Conservation (phyloP, 2,888 invertebrate genomes). For the Pristionchus exspectatus region DNA sequence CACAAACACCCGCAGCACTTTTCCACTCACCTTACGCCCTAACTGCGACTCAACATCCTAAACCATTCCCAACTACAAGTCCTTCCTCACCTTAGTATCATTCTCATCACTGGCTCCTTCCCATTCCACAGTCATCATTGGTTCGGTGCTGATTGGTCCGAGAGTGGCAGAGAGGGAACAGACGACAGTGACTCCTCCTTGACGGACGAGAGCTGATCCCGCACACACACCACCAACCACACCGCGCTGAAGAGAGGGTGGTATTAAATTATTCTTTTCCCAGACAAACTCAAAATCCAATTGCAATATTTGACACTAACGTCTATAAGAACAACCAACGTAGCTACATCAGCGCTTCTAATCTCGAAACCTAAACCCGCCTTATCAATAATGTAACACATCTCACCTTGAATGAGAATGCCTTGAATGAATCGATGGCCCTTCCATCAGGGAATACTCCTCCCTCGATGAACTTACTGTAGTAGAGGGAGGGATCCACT, state of each 20-base stretch:
- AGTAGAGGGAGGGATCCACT: slow-evolving; percentile 56
- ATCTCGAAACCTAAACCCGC: background rate
- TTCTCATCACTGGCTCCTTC: slow-evolving; percentile 24
- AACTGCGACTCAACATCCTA: too few relatives aligned
- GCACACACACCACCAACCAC: slow-evolving; percentile 46
- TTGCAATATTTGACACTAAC: too few relatives aligned
- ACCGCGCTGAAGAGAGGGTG: background rate
- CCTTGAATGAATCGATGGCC: slow-evolving; percentile 46
- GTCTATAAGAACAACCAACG: too few relatives aligned
- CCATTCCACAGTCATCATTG: background rate
- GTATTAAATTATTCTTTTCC: too few relatives aligned
- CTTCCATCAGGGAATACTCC: slow-evolving; percentile 55
- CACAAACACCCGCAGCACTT: background rate
- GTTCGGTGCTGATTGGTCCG: slow-evolving; percentile 30
- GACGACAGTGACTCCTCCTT: slow-evolving; percentile 54
- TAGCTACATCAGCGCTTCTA: too few relatives aligned
- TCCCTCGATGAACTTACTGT: slow-evolving; percentile 51
- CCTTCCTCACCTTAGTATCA: slow-evolving; percentile 7
- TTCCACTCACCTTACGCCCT: too few relatives aligned
- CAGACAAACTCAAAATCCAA: too few relatives aligned
- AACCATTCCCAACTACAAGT: background rate
- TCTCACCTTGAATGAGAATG: slow-evolving; percentile 55
- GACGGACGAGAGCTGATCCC: slow-evolving; percentile 54
- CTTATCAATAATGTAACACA: background rate
- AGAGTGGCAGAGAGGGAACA: slow-evolving; percentile 48